These are phyloP conservation scores for Alfaro cultratus DNA, from an alignment of 2,797 vertebrate species.

Conservation along the genomic window DNA sequence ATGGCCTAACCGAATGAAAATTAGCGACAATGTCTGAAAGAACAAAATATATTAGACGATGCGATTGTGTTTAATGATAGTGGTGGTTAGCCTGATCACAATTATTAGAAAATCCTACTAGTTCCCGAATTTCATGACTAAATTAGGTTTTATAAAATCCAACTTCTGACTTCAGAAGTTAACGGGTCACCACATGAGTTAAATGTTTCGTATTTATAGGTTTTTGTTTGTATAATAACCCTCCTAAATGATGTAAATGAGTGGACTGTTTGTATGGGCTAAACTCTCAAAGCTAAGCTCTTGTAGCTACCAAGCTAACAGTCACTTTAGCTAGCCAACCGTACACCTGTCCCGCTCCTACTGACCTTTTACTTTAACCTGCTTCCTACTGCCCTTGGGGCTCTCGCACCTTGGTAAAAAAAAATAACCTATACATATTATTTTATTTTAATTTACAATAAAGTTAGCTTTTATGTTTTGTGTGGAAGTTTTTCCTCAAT, in stretches of 20 bases:
- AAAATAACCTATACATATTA: background rate
- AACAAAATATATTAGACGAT: too few species aligned
- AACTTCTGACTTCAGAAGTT: background rate
- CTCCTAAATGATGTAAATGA: background rate
- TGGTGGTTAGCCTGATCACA: background rate
- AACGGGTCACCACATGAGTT: background rate
- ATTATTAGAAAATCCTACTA: background rate
- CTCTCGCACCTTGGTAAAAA: background rate
- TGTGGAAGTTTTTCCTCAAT: slow-evolving; percentile 44
- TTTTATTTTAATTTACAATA: background rate
- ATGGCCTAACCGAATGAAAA: background rate
- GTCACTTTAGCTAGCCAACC: slow-evolving; percentile 23
- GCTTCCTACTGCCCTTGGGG: background rate
- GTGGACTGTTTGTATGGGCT: background rate
- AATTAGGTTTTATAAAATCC: background rate
- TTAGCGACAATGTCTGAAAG: background rate
- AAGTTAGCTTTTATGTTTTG: slow-evolving; percentile 19
- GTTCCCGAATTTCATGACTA: background rate
- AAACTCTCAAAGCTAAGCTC: background rate
- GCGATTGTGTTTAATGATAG: background rate
- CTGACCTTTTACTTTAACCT: background rate
- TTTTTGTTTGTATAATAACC: background rate
- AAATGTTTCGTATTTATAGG: background rate
- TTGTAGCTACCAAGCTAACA: slow-evolving; percentile 32
- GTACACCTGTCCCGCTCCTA: slow-evolving; percentile 12